phyloP scores from a whole-genome alignment of 2,113 vertebrate genomes.

The Trochalopteron elliotii region DNA sequence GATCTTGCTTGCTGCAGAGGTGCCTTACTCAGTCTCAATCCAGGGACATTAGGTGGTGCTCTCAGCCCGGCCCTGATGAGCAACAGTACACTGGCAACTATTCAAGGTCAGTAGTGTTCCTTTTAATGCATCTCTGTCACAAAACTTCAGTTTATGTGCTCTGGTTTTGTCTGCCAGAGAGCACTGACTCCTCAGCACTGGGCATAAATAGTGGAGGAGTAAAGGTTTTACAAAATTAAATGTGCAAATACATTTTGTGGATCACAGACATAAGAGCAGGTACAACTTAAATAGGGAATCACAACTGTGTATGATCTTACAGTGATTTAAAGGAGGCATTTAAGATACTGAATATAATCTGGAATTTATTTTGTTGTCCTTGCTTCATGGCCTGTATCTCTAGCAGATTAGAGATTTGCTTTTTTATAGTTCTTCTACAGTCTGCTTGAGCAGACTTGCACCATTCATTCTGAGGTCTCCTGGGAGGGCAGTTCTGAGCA shows the following conservation, averaged over 20 bases:
- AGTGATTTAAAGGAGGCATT: not conserved
- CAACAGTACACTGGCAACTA: constrained; percentile 97
- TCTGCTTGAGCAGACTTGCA: not conserved
- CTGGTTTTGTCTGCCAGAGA: not conserved
- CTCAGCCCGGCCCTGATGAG: constrained; percentile 95
- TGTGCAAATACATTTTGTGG: not conserved
- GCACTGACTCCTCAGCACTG: not conserved
- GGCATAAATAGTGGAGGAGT: not conserved
- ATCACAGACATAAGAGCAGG: not conserved
- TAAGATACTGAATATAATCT: not conserved
- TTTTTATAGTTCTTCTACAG: not conserved
- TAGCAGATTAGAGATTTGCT: not conserved
- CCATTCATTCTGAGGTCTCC: not conserved
- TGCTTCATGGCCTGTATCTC: not conserved
- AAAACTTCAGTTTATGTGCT: not conserved
- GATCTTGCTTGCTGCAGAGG: constrained; percentile 78
- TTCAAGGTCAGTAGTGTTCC: constrained; percentile 87
- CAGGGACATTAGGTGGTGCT: constrained; percentile 87
- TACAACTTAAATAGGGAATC: not conserved
- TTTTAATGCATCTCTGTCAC: not conserved
- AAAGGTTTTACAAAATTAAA: not conserved
- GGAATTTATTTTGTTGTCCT: not conserved
- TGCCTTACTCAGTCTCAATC: constrained; percentile 93
- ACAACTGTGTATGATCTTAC: not conserved
- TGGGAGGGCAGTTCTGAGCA: not conserved